A percentile compares a stretch with the other conserved stretches of the same genome.
Evolutionary conservation across 2,888 invertebrate species (phyloP).

Genomic region (Tinea trinotella): DNA sequence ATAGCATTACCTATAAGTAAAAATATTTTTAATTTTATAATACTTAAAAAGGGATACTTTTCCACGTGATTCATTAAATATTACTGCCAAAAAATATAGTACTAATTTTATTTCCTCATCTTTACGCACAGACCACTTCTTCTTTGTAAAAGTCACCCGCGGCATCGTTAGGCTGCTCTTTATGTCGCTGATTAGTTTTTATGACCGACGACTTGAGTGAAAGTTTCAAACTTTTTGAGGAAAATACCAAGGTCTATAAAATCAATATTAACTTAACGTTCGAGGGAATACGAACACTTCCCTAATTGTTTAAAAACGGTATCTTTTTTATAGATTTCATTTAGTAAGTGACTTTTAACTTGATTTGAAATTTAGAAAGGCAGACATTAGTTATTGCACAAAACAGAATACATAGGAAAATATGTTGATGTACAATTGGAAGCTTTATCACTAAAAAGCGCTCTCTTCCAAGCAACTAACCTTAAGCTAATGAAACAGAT

Average conservation of each 20-base stretch:
- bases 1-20: no score
- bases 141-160: slow-evolving; percentile 35
- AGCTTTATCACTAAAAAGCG: no score
- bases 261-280: slow-evolving; percentile 8
- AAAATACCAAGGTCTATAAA: slow-evolving; percentile 29
- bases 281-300: neutral
- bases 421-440: no score
- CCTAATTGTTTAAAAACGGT: neutral
- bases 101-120: neutral
- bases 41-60: no score
- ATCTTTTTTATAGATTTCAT: neutral
- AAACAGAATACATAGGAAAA: no score
- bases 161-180: slow-evolving; percentile 43
- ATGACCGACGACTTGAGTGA: slow-evolving; percentile 35
- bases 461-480: no score
- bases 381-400: no score
- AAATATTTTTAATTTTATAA: no score
- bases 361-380: no score
- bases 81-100: neutral
- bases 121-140: neutral
- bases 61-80: no score
- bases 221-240: slow-evolving; percentile 32
- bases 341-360: no score
- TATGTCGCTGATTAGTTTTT: slow-evolving; percentile 52
- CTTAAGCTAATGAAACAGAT: no score